These are phyloP conservation scores for Rhodeus uyekii DNA, from an alignment of 2,797 vertebrate genomes.

Conservation along the genomic window DNA sequence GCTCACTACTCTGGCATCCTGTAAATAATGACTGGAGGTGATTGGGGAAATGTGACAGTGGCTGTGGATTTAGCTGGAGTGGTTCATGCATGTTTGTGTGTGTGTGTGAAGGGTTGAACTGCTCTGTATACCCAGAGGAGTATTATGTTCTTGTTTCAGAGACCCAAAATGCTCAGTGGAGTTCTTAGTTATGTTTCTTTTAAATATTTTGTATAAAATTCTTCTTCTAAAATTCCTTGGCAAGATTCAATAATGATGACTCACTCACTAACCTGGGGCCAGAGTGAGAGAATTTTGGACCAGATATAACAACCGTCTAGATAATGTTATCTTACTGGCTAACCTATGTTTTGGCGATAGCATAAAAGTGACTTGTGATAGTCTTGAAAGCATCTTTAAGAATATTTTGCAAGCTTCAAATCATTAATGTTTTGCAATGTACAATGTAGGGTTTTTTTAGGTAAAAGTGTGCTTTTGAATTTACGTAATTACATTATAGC, in stretches of 20 bases:
- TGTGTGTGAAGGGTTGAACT: conserved; percentile 4
- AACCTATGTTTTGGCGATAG: background rate
- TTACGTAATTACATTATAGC: background rate
- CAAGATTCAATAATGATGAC: background rate
- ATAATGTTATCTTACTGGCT: background rate
- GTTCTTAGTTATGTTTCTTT: background rate
- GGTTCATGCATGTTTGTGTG: conserved; percentile 25
- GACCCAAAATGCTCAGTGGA: background rate
- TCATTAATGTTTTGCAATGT: background rate
- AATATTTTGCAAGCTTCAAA: background rate
- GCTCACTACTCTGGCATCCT: conserved; percentile 63
- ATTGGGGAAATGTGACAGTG: conserved; percentile 53
- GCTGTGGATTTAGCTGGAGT: conserved; percentile 42
- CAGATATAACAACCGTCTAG: background rate
- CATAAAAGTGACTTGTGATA: background rate
- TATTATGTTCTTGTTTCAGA: background rate
- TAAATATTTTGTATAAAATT: background rate
- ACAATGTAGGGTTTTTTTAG: too few relatives aligned
- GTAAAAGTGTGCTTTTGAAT: background rate
- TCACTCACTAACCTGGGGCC: background rate
- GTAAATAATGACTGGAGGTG: conserved; percentile 75
- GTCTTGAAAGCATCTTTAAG: background rate
- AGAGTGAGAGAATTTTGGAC: background rate
- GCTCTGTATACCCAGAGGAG: background rate
- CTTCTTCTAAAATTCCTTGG: background rate